Base-by-base conservation (phyloP, 2,113 vertebrate species). In the Turdus rufiventris region DNA sequence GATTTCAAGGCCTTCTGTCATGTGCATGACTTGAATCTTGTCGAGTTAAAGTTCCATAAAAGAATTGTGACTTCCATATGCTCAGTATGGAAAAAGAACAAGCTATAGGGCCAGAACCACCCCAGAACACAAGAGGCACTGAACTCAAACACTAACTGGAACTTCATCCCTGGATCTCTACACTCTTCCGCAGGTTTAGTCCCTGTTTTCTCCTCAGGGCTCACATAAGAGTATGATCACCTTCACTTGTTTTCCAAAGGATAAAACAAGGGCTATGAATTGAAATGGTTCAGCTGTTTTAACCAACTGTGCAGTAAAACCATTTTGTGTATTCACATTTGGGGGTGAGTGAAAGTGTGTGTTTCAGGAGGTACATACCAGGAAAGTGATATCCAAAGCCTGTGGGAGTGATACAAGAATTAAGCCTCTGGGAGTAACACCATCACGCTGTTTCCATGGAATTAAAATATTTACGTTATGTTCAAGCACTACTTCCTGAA, bases 1-100 rank as follows among this genome's bases (percentile, higher is more conserved):
- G 70, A 91, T 80, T 90, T 91, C 75, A 73, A 86, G 79, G 63
- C 79, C 58, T 93, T 92, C 79, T 88, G 62, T 90, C 75, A 61
- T 0, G 14, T 60, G 36, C 66, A 88, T 82, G 62, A 76, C 58
- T 76, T 91, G 63, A 83, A 79, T 85, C 89, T 68, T n/a, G 48
- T 68, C 19, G 63, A 88, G 83, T 36, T 61, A 12, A 73, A 85
- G 60, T 45, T 90, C 45, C 62, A 29, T 65, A 12, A 29, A 83
- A 73, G 58, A 85, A 66, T 47, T 58, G 58, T 53, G 36, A 15
- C 25, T 88, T 91, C 67, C 67, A 42, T 73, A 61, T 38, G 56
- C 43, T 93, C 60, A 40, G 13, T 12, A 42, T 62, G 56, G 51
- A 81, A 87, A 12, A 66, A 62, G 42, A 84, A 68, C 42, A 80